Conservation (phyloP, 1,140 invertebrate genomes). For the Cryptotermes secundus region DNA sequence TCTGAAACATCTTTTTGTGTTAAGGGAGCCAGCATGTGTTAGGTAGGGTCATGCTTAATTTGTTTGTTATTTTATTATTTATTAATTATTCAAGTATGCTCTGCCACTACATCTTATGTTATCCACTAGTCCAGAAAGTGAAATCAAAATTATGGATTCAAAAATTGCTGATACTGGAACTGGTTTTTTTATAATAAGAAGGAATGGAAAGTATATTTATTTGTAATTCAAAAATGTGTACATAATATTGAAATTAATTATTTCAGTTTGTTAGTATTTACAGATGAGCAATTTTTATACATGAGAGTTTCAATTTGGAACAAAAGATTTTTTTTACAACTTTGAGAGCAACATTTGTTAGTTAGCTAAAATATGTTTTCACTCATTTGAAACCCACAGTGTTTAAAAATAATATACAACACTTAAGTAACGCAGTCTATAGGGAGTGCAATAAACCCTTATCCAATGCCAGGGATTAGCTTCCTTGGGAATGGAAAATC, state of each 20-base stretch:
- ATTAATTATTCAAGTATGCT: too few species aligned
- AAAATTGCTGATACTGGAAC: too few species aligned
- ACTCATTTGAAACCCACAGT: not conserved
- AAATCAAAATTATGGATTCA: too few species aligned
- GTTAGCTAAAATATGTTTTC: not conserved
- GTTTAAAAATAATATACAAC: not conserved
- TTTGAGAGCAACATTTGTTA: not conserved
- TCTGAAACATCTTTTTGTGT: too few species aligned
- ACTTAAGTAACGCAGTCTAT: not conserved
- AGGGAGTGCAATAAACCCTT: too few species aligned
- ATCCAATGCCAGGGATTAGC: too few species aligned
- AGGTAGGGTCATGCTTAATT: too few species aligned
- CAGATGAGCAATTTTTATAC: not conserved
- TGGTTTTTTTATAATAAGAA: not conserved
- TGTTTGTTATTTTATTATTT: too few species aligned
- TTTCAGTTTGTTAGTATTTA: not conserved
- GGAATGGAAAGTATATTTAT: slow-evolving; percentile 12
- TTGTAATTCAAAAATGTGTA: not conserved
- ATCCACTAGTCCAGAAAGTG: too few species aligned
- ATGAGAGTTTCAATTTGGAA: not conserved
- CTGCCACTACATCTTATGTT: too few species aligned
- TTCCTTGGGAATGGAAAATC: too few species aligned
- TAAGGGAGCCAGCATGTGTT: too few species aligned
- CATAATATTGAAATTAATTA: not conserved
- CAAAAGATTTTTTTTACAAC: not conserved